A percentile compares a stretch with the other conserved stretches of the same genome.
Evolutionary conservation across 2,113 vertebrate genomes (phyloP).

Genomic region (Microtus pennsylvanicus): DNA sequence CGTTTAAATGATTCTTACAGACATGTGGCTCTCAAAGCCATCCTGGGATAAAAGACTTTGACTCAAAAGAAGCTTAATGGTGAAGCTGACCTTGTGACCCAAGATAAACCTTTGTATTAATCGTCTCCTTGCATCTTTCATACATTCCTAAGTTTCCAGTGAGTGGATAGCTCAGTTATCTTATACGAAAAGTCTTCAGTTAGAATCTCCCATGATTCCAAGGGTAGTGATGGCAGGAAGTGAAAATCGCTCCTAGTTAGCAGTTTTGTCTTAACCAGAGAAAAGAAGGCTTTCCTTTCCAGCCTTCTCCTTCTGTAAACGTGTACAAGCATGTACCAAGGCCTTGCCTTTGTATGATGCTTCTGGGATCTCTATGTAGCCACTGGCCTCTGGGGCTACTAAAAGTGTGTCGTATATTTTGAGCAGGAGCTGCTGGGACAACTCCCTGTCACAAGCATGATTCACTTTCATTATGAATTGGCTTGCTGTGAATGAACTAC

Average conservation of each 20-base stretch:
- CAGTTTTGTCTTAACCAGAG: not conserved
- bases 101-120: not conserved
- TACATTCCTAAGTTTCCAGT: not conserved
- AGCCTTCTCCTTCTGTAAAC: not conserved
- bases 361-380: not conserved
- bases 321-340: not conserved
- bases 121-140: not conserved
- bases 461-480: slow-evolving; percentile 18
- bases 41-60: not conserved
- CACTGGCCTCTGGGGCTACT: not conserved
- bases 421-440: not conserved
- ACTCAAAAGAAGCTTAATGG: not conserved
- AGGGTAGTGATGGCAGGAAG: not conserved
- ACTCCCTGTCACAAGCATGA: not conserved
- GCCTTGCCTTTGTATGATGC: not conserved
- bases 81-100: not conserved
- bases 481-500: not conserved
- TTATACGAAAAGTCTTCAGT: slow-evolving; percentile 15
- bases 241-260: not conserved
- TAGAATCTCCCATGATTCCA: slow-evolving; percentile 4
- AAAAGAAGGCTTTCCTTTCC: not conserved
- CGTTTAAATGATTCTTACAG: not conserved
- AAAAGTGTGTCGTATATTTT: not conserved
- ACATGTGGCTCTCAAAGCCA: not conserved
- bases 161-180: not conserved